Evolutionary conservation across 2,888 invertebrate species (phyloP).

Genomic region (Drosophila pseudotalamancana): DNA sequence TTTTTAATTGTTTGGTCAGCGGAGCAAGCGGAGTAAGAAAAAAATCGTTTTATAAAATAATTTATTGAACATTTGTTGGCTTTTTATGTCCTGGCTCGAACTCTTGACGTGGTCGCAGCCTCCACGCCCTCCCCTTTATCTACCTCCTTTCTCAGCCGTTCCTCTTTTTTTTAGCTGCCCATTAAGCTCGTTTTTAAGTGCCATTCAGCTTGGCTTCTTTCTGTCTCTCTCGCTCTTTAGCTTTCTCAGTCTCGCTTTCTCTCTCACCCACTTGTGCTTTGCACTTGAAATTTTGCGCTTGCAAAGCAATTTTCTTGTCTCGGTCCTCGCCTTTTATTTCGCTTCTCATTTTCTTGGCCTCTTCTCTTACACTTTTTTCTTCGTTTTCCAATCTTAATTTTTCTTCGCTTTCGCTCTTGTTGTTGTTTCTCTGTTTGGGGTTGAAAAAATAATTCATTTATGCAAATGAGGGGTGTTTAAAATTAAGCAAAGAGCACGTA

Average conservation of each 20-base stretch:
- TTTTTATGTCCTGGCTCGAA: constrained; percentile 60
- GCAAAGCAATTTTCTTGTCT: constrained; percentile 64
- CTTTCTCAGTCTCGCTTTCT: constrained; percentile 1
- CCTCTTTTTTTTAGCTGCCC: constrained; percentile 40
- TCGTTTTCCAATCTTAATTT: constrained; percentile 76
- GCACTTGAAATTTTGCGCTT: constrained; percentile 74
- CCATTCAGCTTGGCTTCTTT: constrained; percentile 48
- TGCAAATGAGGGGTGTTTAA: constrained; percentile 82
- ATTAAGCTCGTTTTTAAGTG: constrained; percentile 76
- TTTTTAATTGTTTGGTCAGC: constrained; percentile 71
- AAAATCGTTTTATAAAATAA: constrained; percentile 29
- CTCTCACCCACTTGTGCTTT: constrained; percentile 21
- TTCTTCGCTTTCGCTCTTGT: constrained; percentile 53
- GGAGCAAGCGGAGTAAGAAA: too few relatives aligned
- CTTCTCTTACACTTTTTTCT: constrained; percentile 29
- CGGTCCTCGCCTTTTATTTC: constrained; percentile 48
- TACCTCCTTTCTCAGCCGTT: background rate
- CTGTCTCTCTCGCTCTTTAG: constrained; percentile 2
- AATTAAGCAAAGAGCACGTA: constrained; percentile 79
- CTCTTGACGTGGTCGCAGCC: constrained; percentile 66
- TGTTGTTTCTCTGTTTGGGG: constrained; percentile 59
- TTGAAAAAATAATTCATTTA: constrained; percentile 82
- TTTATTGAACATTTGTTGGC: constrained; percentile 60
- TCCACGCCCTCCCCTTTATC: too few relatives aligned
- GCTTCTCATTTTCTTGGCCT: constrained; percentile 58